Percentiles rank a stretch among this genome's conserved stretches.
Conservation (phyloP, 2,888 invertebrate species). For the Caenorhabditis sp. region DNA sequence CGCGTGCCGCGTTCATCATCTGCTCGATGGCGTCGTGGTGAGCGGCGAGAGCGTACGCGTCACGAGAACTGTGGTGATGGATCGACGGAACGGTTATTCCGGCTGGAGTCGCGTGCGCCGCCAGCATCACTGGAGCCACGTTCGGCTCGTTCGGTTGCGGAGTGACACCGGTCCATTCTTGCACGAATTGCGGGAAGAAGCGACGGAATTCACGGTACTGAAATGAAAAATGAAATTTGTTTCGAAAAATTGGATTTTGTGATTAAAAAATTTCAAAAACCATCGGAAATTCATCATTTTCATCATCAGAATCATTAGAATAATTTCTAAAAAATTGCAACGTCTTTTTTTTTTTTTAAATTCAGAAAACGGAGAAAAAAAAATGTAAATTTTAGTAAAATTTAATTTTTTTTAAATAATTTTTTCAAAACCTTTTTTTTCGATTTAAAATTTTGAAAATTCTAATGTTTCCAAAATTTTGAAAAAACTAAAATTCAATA, state of each 20-base stretch:
- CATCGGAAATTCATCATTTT: too few species aligned
- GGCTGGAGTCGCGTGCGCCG: constrained; percentile 38
- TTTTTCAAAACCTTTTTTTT: neutral
- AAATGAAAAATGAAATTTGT: neutral
- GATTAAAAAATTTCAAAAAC: too few species aligned
- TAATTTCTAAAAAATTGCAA: neutral
- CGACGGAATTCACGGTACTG: constrained; percentile 56
- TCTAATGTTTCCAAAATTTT: too few species aligned
- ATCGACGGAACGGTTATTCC: constrained; percentile 22
- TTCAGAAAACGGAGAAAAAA: too few species aligned
- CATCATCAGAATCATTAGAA: neutral
- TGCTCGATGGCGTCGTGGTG: constrained; percentile 12
- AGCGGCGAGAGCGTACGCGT: constrained; percentile 6
- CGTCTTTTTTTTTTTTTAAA: too few species aligned
- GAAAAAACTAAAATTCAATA: too few species aligned
- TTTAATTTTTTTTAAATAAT: neutral
- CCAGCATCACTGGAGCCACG: constrained; percentile 33
- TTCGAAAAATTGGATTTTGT: too few species aligned
- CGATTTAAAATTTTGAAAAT: too few species aligned
- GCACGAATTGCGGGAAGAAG: constrained; percentile 57
- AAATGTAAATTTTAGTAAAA: too few species aligned
- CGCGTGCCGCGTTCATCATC: constrained; percentile 21
- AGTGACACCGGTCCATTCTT: constrained; percentile 42
- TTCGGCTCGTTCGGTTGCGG: constrained; percentile 29
- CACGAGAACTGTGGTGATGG: constrained; percentile 10